Evolutionary conservation across 1,140 invertebrate genomes (phyloP).

Genomic region (Colletes gigas): DNA sequence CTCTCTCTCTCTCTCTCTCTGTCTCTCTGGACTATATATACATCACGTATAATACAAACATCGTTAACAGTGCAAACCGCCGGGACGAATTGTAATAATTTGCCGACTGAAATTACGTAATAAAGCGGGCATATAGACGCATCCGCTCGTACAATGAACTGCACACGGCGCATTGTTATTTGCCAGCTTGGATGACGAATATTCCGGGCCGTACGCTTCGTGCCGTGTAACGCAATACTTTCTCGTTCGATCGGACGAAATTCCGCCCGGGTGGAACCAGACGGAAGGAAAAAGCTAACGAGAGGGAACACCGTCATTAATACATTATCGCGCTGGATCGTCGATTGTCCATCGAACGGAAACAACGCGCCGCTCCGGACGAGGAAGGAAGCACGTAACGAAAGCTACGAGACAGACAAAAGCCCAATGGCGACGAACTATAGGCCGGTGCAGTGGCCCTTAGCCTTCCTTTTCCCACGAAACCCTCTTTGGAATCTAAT

Average conservation of each 20-base stretch:
- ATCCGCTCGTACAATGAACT: slow-evolving; percentile 52
- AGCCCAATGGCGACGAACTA: background rate
- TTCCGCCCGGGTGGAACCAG: background rate
- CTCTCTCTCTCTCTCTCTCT: too few species aligned
- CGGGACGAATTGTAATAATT: slow-evolving; percentile 61
- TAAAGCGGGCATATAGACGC: slow-evolving; percentile 52
- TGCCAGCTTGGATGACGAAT: slow-evolving; percentile 39
- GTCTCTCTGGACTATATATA: background rate
- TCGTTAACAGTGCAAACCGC: slow-evolving; percentile 44
- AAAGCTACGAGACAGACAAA: background rate
- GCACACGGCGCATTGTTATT: slow-evolving; percentile 53
- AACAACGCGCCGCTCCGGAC: background rate
- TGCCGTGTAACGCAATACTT: slow-evolving; percentile 13
- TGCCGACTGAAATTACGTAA: slow-evolving; percentile 57
- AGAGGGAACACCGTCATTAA: background rate
- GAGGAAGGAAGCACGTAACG: background rate
- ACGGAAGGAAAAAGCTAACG: slow-evolving; percentile 4
- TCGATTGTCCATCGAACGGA: background rate
- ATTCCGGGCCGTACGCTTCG: slow-evolving; percentile 26
- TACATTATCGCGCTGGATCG: slow-evolving; percentile 1
- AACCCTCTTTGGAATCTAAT: too few species aligned
- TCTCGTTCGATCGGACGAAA: slow-evolving; percentile 7
- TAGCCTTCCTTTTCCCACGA: too few species aligned
- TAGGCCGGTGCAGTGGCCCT: too few species aligned
- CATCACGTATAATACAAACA: slow-evolving; percentile 46